Conservation (phyloP, 2,888 invertebrate genomes). For the Drosophila colorata region DNA sequence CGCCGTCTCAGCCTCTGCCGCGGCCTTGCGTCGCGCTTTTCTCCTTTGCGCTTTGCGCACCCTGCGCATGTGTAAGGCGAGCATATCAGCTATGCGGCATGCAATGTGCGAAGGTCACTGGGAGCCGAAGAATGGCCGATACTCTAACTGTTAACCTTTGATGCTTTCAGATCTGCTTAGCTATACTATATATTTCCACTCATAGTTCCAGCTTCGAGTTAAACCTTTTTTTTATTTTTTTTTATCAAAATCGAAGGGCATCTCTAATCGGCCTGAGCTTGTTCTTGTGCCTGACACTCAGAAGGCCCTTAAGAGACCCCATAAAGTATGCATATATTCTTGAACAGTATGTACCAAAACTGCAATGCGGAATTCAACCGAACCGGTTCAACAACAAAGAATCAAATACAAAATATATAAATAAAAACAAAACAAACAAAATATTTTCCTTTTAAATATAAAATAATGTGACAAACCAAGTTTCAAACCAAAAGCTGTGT, state of each 20-base stretch:
- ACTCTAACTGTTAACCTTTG: background rate
- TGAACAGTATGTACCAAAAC: too few relatives aligned
- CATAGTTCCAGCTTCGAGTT: background rate
- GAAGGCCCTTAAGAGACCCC: too few relatives aligned
- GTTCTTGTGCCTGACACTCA: too few relatives aligned
- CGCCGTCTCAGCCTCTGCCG: slow-evolving; percentile 41
- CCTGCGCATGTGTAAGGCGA: slow-evolving; percentile 24
- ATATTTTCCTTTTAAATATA: too few relatives aligned
- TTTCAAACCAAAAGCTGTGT: too few relatives aligned
- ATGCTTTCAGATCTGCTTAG: background rate
- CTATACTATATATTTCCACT: too few relatives aligned
- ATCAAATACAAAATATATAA: too few relatives aligned
- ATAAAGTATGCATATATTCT: too few relatives aligned
- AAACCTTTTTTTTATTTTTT: background rate
- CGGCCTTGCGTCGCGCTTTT: slow-evolving; percentile 67
- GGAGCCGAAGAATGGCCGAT: background rate
- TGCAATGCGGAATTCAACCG: too few relatives aligned
- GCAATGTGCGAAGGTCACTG: slow-evolving; percentile 23
- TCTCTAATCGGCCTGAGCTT: background rate
- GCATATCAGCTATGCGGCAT: slow-evolving; percentile 31
- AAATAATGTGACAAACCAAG: too few relatives aligned
- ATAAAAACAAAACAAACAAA: too few relatives aligned
- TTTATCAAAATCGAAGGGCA: slow-evolving; percentile 21
- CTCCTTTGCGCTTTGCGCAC: slow-evolving; percentile 53
- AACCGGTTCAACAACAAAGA: too few relatives aligned